These are phyloP conservation scores for Cygnus buccinator DNA, from an alignment of 2,113 vertebrate genomes.

Conservation along the genomic window DNA sequence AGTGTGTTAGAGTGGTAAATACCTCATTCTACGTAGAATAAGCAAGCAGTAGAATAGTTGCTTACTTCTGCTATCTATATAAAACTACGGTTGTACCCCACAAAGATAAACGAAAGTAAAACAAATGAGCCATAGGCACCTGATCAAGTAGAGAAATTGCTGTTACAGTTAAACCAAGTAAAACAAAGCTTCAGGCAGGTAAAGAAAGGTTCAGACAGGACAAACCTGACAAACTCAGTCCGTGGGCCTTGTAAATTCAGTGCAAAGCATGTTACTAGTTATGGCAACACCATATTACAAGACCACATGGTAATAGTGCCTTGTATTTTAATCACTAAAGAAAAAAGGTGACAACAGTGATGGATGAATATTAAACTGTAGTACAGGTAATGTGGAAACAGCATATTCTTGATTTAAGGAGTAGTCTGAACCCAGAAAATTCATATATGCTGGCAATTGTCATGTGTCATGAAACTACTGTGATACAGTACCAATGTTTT, in stretches of 20 bases:
- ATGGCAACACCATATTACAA: neutral
- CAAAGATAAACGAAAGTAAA: neutral
- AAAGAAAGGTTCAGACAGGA: neutral
- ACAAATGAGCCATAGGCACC: neutral
- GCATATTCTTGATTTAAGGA: neutral
- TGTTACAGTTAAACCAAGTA: neutral
- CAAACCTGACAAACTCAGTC: neutral
- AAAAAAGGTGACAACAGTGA: neutral
- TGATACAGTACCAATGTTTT: neutral
- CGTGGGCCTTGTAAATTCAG: neutral
- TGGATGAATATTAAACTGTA: neutral
- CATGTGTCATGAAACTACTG: neutral
- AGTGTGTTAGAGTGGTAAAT: neutral
- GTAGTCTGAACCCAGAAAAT: neutral
- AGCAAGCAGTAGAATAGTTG: neutral
- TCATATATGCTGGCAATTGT: neutral
- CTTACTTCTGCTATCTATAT: neutral
- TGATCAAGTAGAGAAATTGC: neutral
- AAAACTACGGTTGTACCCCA: neutral
- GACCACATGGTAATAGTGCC: neutral
- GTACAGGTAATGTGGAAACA: neutral
- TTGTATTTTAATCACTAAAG: neutral
- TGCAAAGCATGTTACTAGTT: neutral
- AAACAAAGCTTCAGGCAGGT: neutral
- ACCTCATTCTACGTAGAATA: neutral